Conservation (phyloP, 2,888 invertebrate species). For the Pimpla rufipes region DNA sequence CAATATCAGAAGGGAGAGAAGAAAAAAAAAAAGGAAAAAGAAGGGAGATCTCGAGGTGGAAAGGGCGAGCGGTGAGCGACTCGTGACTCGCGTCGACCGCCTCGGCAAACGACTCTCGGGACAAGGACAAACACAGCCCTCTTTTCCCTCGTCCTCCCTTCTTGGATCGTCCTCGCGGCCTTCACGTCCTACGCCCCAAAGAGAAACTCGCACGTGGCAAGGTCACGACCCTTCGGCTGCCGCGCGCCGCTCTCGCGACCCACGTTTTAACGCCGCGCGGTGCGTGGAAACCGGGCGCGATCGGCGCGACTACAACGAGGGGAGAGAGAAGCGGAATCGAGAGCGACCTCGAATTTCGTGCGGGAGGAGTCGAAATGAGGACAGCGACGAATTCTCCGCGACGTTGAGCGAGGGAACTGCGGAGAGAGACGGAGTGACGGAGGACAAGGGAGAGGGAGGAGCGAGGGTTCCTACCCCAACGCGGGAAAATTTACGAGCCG, state of each 20-base stretch:
- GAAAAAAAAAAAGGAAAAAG: conserved; percentile 1
- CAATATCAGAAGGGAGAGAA: neutral
- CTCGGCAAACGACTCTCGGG: conserved; percentile 25
- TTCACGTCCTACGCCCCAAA: conserved; percentile 52
- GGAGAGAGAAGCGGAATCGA: neutral
- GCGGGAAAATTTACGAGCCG: conserved; percentile 80
- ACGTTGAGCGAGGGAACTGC: conserved; percentile 20
- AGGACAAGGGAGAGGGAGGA: conserved; percentile 27
- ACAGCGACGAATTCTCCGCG: conserved; percentile 1
- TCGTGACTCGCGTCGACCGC: conserved; percentile 21
- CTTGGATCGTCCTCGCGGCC: conserved; percentile 70
- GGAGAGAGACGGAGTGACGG: neutral
- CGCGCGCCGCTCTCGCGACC: conserved; percentile 13
- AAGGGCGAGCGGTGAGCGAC: neutral
- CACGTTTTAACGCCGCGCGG: conserved; percentile 43
- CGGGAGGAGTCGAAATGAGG: conserved; percentile 41
- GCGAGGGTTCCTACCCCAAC: conserved; percentile 72
- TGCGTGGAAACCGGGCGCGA: conserved; percentile 59
- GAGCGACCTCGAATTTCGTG: conserved; percentile 46
- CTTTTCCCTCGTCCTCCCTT: too few relatives aligned
- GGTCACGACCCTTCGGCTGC: conserved; percentile 78
- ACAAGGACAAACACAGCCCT: conserved; percentile 16
- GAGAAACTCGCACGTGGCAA: conserved; percentile 78
- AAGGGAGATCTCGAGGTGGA: neutral
- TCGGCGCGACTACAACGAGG: too few relatives aligned